A percentile compares a stretch with the other conserved stretches of the same genome.
Evolutionary conservation across 2,888 invertebrate species (phyloP).

Genomic region (Lasioglossum zephyrum): DNA sequence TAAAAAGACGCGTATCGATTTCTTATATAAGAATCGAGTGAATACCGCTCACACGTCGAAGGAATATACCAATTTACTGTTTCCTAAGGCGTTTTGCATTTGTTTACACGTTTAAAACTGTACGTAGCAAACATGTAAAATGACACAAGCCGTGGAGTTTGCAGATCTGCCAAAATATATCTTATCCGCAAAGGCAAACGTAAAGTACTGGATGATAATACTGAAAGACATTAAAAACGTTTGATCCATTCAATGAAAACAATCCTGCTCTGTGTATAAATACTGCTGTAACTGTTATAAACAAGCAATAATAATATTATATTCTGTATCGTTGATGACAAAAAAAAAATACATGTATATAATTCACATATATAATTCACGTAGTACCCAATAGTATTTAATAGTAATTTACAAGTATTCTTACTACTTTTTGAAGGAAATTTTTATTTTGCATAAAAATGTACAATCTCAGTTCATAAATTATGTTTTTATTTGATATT

Average conservation of each 20-base stretch:
- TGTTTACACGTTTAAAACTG: conserved; percentile 3
- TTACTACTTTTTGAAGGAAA: too few relatives aligned
- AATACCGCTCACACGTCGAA: conserved; percentile 14
- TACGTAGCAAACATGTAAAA: conserved; percentile 3
- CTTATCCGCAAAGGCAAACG: background rate
- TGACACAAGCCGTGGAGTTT: conserved; percentile 9
- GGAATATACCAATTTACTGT: background rate
- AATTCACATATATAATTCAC: background rate
- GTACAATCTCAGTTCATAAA: too few relatives aligned
- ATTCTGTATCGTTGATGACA: conserved; percentile 20
- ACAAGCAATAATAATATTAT: conserved; percentile 23
- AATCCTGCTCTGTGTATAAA: conserved; percentile 17
- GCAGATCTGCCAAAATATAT: conserved; percentile 31
- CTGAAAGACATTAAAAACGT: conserved; percentile 5
- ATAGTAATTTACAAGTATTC: too few relatives aligned
- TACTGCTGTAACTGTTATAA: conserved; percentile 15
- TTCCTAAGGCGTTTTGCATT: conserved; percentile 6
- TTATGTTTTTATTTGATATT: background rate
- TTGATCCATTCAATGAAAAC: conserved; percentile 16
- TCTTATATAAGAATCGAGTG: background rate
- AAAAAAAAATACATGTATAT: background rate
- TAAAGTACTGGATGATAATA: conserved; percentile 11
- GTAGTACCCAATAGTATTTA: too few relatives aligned
- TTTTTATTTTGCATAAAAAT: too few relatives aligned
- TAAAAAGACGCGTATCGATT: conserved; percentile 5